Evolutionary conservation across 2,797 vertebrate species (phyloP).

Genomic region (Vespertilio murinus): DNA sequence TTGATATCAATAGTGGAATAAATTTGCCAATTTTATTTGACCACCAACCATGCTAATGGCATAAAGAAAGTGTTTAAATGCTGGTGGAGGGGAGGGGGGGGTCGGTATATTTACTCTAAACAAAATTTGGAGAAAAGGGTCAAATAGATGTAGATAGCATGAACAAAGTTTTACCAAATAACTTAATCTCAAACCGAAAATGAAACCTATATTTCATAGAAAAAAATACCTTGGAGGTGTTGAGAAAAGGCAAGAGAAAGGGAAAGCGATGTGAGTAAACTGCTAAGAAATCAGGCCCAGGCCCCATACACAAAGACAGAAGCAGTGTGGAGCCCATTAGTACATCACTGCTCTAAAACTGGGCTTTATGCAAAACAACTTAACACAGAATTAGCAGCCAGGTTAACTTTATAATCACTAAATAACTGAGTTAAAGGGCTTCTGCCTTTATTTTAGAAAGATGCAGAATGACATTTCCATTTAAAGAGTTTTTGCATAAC

Average conservation of each 20-base stretch:
- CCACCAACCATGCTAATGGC: neutral
- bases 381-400: neutral
- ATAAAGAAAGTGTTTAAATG: neutral
- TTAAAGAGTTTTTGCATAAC: conserved; percentile 9
- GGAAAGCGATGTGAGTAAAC: neutral
- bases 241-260: neutral
- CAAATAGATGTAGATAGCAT: neutral
- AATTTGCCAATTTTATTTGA: neutral
- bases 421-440: neutral
- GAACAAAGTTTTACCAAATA: neutral
- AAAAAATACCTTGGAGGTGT: neutral
- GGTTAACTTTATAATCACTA: neutral
- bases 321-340: neutral
- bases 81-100: neutral
- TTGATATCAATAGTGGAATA: neutral
- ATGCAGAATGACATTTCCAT: neutral
- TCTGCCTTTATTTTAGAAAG: conserved; percentile 21
- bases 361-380: neutral
- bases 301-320: neutral
- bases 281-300: neutral
- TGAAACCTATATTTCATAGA: neutral
- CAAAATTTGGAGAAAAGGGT: neutral
- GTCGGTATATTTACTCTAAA: neutral
- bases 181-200: neutral
- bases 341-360: neutral